Evolutionary conservation across 1,140 invertebrate genomes (phyloP).

Genomic region (Drosophila asahinai): DNA sequence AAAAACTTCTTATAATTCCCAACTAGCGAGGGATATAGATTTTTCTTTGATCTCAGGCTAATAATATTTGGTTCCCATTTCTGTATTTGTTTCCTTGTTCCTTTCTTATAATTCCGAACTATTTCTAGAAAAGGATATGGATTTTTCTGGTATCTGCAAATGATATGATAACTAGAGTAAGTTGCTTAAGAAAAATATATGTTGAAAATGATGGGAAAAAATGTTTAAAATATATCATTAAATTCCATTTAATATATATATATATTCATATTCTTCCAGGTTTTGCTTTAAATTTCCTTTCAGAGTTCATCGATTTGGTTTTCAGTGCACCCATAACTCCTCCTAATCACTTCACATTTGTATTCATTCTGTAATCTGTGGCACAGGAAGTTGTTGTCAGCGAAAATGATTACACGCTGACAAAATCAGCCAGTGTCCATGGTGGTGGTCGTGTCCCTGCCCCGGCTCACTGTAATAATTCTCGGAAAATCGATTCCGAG

Average conservation of each 20-base stretch:
- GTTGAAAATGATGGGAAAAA: too few species aligned
- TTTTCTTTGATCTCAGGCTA: too few species aligned
- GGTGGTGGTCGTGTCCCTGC: conserved; percentile 38
- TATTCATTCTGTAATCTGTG: conserved; percentile 51
- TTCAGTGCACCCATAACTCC: conserved; percentile 37
- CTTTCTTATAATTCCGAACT: too few species aligned
- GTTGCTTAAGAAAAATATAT: too few species aligned
- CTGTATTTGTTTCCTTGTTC: too few species aligned
- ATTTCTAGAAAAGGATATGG: too few species aligned
- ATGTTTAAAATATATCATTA: too few species aligned
- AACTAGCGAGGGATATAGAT: neutral
- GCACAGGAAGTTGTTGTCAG: conserved; percentile 62
- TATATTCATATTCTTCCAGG: neutral
- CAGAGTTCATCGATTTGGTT: neutral
- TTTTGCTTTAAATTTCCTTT: neutral
- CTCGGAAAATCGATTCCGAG: conserved; percentile 47
- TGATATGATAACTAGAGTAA: too few species aligned
- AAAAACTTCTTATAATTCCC: neutral
- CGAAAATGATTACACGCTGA: conserved; percentile 61
- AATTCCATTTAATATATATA: too few species aligned
- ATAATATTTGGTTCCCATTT: too few species aligned
- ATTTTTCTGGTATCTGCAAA: too few species aligned
- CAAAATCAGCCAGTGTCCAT: conserved; percentile 43
- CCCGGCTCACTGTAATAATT: conserved; percentile 5
- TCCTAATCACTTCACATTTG: conserved; percentile 53